Evolutionary conservation across 2,797 vertebrate genomes (phyloP).

Genomic region (Coilia nasus): DNA sequence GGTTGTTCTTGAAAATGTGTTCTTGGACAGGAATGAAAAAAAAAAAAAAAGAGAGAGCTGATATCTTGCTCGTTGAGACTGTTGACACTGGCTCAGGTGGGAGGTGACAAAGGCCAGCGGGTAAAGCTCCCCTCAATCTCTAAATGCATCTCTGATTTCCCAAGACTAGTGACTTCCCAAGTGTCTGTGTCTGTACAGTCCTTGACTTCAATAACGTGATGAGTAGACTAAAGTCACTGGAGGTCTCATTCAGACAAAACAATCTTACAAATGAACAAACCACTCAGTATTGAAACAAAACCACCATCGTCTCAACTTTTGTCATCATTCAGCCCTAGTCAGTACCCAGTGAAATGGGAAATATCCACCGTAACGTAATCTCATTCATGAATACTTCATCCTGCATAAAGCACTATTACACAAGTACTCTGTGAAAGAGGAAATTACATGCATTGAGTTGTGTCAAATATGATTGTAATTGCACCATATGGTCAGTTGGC

Average conservation of each 20-base stretch:
- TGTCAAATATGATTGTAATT: background rate
- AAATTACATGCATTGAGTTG: background rate
- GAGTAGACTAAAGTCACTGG: too few relatives aligned
- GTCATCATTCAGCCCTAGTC: too few relatives aligned
- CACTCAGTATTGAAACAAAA: too few relatives aligned
- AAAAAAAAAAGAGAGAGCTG: too few relatives aligned
- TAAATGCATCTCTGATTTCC: background rate
- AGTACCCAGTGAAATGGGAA: too few relatives aligned
- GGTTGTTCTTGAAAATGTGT: background rate
- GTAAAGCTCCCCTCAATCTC: background rate
- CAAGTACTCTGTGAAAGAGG: background rate
- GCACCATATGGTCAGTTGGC: background rate
- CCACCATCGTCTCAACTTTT: too few relatives aligned
- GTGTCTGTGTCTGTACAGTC: background rate
- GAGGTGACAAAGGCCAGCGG: background rate
- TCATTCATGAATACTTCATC: background rate
- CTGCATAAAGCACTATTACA: background rate
- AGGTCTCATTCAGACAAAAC: too few relatives aligned
- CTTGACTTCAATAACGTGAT: background rate
- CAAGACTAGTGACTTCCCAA: background rate
- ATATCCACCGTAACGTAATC: background rate
- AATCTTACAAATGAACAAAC: too few relatives aligned
- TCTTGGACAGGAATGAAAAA: too few relatives aligned
- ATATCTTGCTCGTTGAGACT: background rate
- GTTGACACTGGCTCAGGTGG: background rate